Evolutionary conservation across 2,888 invertebrate genomes (phyloP).

Genomic region (Drosophila testacea): DNA sequence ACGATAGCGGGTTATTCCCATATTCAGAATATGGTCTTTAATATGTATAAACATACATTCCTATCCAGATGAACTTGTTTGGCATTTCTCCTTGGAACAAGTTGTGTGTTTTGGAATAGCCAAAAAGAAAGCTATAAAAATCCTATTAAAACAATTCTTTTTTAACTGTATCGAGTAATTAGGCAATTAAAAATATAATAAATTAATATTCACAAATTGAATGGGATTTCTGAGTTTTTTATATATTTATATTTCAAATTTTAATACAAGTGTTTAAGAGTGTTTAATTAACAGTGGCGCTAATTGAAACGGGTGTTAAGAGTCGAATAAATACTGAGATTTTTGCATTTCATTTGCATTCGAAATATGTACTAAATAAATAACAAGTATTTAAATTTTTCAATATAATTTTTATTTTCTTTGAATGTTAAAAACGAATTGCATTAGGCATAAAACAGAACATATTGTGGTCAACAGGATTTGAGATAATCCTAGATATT

Average conservation of each 20-base stretch:
- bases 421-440: slow-evolving; percentile 26
- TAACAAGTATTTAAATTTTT: slow-evolving; percentile 1
- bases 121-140: not conserved
- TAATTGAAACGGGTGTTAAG: slow-evolving; percentile 39
- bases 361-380: not conserved
- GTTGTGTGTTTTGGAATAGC: slow-evolving; percentile 25
- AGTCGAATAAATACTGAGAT: slow-evolving; percentile 5
- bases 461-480: slow-evolving; percentile 23
- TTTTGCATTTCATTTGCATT: not conserved
- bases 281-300: slow-evolving; percentile 19
- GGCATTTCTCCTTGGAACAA: slow-evolving; percentile 21
- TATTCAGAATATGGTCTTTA: slow-evolving; percentile 42
- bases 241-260: not conserved
- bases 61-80: slow-evolving; percentile 21
- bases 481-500: too few relatives aligned
- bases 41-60: slow-evolving; percentile 30
- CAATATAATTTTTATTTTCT: slow-evolving; percentile 19
- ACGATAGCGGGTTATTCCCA: slow-evolving; percentile 34
- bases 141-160: slow-evolving; percentile 19
- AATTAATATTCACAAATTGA: slow-evolving; percentile 9
- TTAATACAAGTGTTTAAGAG: slow-evolving; percentile 3
- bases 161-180: slow-evolving; percentile 28
- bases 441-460: slow-evolving; percentile 39
- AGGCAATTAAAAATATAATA: slow-evolving; percentile 23
- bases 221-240: not conserved